Evolutionary conservation across 2,113 vertebrate species (phyloP).

Genomic region (Tangachromis dhanisi): DNA sequence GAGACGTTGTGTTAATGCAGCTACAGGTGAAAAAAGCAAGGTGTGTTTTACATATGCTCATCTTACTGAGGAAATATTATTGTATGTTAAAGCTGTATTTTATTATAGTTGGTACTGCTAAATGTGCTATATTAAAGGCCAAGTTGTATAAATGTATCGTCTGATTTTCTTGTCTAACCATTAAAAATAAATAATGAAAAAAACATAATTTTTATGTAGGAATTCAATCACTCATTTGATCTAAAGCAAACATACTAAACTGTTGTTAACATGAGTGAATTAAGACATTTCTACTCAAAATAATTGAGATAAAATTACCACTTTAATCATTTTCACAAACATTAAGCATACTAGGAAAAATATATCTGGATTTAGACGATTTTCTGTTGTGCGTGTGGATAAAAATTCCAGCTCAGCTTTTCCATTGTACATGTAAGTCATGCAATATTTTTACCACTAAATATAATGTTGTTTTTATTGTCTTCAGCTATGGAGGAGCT

Average conservation of each 20-base stretch:
- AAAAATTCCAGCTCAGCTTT: background rate
- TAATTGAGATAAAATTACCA: background rate
- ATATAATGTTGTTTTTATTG: background rate
- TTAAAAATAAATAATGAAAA: background rate
- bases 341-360: background rate
- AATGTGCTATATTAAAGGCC: background rate
- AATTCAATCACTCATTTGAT: background rate
- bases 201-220: background rate
- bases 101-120: rapidly evolving
- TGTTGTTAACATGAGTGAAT: rapidly evolving
- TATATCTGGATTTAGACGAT: background rate
- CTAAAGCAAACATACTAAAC: background rate
- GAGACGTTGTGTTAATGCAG: background rate
- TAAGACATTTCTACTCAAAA: background rate
- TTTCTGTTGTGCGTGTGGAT: rapidly evolving
- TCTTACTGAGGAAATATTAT: background rate
- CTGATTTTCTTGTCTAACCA: background rate
- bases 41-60: rapidly evolving
- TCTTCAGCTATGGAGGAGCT: conserved; percentile 92
- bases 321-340: background rate
- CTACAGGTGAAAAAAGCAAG: background rate
- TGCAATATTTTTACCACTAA: background rate
- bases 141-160: rapidly evolving
- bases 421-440: background rate
- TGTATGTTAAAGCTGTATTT: background rate